Conservation (phyloP, 2,113 vertebrate species). For the Ailuropoda melanoleuca region DNA sequence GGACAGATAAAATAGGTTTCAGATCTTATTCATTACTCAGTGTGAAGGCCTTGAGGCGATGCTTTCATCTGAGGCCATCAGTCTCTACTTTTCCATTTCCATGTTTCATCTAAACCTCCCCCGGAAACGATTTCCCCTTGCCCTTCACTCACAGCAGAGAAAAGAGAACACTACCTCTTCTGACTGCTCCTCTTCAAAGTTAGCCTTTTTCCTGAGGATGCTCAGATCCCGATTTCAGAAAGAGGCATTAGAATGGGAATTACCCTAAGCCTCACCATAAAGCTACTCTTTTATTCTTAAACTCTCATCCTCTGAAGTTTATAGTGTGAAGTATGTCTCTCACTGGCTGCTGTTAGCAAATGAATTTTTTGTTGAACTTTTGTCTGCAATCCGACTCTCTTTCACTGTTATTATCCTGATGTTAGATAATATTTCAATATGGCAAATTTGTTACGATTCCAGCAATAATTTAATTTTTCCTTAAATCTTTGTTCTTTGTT, state of each 20-base stretch:
- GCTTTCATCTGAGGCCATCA: not conserved
- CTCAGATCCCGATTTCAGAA: not conserved
- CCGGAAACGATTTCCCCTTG: not conserved
- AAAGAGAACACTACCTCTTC: not conserved
- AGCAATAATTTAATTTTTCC: not conserved
- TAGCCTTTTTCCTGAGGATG: not conserved
- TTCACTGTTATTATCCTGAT: not conserved
- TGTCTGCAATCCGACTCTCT: not conserved
- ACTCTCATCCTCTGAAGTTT: not conserved
- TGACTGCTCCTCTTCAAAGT: not conserved
- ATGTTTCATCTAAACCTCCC: not conserved
- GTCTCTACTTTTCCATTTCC: not conserved
- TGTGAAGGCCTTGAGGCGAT: not conserved
- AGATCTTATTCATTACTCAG: not conserved
- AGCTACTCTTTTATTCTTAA: not conserved
- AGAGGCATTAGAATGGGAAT: not conserved
- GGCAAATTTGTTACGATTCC: not conserved
- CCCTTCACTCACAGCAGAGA: not conserved
- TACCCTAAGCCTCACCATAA: not conserved
- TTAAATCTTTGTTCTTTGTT: not conserved
- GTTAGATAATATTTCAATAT: not conserved
- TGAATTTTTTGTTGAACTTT: not conserved
- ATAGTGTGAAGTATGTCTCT: not conserved
- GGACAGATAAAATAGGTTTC: not conserved
- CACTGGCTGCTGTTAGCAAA: not conserved